A percentile compares a stretch with the other conserved stretches of the same genome.
These are phyloP conservation scores for Antennarius maculatus DNA, from an alignment of 2,797 vertebrate genomes.

Conservation along the genomic window DNA sequence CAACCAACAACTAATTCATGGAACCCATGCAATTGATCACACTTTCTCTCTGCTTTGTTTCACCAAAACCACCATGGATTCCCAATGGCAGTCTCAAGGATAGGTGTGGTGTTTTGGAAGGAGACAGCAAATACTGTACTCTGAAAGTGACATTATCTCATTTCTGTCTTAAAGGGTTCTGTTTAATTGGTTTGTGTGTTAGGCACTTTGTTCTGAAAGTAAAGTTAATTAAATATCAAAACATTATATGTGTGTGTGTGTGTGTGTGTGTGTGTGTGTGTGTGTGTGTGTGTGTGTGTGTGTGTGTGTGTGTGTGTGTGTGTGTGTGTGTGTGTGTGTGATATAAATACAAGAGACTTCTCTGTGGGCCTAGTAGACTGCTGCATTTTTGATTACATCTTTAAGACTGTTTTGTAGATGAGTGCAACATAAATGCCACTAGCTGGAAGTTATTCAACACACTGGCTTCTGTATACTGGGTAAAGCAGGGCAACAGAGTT, in stretches of 20 bases:
- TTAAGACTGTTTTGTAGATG: neutral
- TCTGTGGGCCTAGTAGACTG: neutral
- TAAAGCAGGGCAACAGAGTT: slow-evolving; percentile 6
- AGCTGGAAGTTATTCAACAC: neutral
- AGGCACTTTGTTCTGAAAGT: too few species aligned
- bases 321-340: neutral
- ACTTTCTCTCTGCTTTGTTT: neutral
- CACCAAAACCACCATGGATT: slow-evolving; percentile 11
- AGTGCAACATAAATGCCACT: neutral
- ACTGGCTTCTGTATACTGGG: neutral
- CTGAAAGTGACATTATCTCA: too few species aligned
- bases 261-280: too few species aligned
- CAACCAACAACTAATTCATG: slow-evolving; percentile 55
- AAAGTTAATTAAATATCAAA: too few species aligned
- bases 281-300: too few species aligned
- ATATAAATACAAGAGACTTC: neutral
- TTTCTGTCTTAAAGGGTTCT: too few species aligned
- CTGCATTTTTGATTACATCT: neutral
- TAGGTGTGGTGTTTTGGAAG: too few species aligned
- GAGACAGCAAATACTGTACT: too few species aligned
- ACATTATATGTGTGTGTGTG: too few species aligned
- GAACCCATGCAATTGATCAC: slow-evolving; percentile 11
- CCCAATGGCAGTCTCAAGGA: neutral
- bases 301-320: too few species aligned
- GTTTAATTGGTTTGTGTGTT: too few species aligned